Conservation (phyloP, 2,888 invertebrate genomes). For the Mythimna pallens region DNA sequence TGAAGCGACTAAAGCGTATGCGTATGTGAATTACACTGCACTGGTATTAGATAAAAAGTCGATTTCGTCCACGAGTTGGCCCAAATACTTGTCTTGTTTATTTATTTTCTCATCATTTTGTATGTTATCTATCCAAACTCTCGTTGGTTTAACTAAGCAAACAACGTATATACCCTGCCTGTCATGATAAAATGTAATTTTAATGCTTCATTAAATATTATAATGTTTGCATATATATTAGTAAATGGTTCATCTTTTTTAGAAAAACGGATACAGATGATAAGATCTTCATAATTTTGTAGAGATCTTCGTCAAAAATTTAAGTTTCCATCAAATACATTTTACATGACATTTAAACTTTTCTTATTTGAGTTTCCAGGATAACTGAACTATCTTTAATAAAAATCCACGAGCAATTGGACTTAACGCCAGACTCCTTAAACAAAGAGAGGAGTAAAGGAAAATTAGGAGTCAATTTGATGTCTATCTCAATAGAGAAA, state of each 20-base stretch:
- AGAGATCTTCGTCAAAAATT: neutral
- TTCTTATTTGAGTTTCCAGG: neutral
- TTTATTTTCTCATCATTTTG: conserved; percentile 31
- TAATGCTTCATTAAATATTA: conserved; percentile 53
- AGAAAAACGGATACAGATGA: conserved; percentile 4
- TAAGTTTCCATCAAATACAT: no score
- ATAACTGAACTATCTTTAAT: neutral
- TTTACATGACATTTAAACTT: no score
- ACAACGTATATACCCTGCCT: conserved; percentile 25
- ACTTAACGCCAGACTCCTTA: no score
- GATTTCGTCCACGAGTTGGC: conserved; percentile 25
- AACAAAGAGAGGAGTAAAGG: neutral
- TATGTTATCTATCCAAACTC: conserved; percentile 40
- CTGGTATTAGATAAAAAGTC: conserved; percentile 41
- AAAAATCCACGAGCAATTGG: neutral
- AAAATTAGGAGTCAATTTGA: neutral
- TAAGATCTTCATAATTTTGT: neutral
- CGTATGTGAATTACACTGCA: conserved; percentile 48
- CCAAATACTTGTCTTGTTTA: conserved; percentile 44
- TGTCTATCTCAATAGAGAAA: neutral
- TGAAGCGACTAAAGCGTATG: conserved; percentile 31
- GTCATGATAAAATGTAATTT: conserved; percentile 30
- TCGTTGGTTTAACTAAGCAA: conserved; percentile 40
- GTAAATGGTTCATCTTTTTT: conserved; percentile 17
- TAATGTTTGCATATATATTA: conserved; percentile 24